Percentiles rank a stretch among this genome's conserved stretches.
phyloP scores from a whole-genome alignment of 2,888 invertebrate genomes.

The Sarcophaga subvicina region DNA sequence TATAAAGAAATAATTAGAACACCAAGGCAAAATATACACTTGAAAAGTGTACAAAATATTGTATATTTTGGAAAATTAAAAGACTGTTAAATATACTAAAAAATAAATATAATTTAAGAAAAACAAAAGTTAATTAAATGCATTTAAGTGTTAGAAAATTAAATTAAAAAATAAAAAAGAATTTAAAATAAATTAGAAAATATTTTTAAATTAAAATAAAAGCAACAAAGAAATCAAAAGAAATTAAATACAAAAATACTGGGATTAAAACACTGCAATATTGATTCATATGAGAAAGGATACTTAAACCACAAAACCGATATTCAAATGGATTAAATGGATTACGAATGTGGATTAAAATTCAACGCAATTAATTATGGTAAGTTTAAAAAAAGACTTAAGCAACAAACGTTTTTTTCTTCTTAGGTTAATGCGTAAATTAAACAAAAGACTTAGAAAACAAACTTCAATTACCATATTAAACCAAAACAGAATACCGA shows the following conservation, averaged over 20 bases:
- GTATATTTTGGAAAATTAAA: slow-evolving; percentile 10
- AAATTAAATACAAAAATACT: slow-evolving; percentile 14
- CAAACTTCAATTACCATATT: neutral
- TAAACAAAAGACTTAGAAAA: slow-evolving; percentile 27
- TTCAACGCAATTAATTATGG: slow-evolving; percentile 37
- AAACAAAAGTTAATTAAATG: slow-evolving; percentile 15
- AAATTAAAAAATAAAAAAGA: neutral
- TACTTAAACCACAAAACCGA: neutral
- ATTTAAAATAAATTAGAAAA: slow-evolving; percentile 20
- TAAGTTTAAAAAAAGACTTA: slow-evolving; percentile 56
- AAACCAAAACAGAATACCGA: no score
- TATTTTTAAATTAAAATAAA: neutral
- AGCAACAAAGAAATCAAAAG: neutral
- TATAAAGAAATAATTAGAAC: no score
- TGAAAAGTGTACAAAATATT: neutral
- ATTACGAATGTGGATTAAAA: slow-evolving; percentile 61
- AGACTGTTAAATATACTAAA: slow-evolving; percentile 20
- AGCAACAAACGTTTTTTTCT: slow-evolving; percentile 25
- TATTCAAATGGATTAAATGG: slow-evolving; percentile 57
- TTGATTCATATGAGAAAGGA: neutral
- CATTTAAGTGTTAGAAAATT: slow-evolving; percentile 33
- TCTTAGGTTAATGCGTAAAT: neutral
- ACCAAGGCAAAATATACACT: no score
- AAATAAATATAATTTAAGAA: slow-evolving; percentile 25
- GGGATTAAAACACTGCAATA: neutral